Percentiles rank a stretch among this genome's conserved stretches.
Conservation (phyloP, 2,888 invertebrate species). For the Cheilosia urbana region DNA sequence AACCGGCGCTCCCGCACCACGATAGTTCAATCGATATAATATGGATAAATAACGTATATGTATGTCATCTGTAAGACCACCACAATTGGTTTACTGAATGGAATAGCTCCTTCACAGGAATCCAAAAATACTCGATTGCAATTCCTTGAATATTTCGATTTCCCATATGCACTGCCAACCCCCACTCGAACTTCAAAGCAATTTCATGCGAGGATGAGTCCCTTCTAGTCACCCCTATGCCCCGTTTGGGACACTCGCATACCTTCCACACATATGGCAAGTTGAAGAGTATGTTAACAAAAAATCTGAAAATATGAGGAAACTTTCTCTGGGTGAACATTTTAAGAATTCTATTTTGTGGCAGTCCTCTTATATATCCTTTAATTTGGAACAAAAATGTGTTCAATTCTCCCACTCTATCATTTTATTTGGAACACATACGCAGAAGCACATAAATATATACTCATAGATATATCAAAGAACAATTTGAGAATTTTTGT, state of each 20-base stretch:
- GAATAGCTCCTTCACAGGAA: not conserved
- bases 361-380: constrained; percentile 17
- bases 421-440: constrained; percentile 42
- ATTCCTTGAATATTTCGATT: constrained; percentile 8
- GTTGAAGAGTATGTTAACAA: not conserved
- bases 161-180: not conserved
- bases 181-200: constrained; percentile 24
- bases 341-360: constrained; percentile 53
- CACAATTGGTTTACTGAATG: not conserved
- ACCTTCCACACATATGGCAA: not conserved
- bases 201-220: constrained; percentile 14
- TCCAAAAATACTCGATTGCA: not conserved
- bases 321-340: constrained; percentile 26
- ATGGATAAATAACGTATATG: too few species aligned
- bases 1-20: too few species aligned
- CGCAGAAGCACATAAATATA: not conserved
- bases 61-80: not conserved
- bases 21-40: too few species aligned
- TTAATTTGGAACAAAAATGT: constrained; percentile 1
- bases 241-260: constrained; percentile 24
- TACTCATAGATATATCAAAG: constrained; percentile 47
- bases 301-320: constrained; percentile 29
- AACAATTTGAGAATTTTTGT: constrained; percentile 65
- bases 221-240: constrained; percentile 9
- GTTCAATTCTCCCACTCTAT: not conserved